phyloP scores from a whole-genome alignment of 1,140 invertebrate genomes.

The Pseudoatta argentina region DNA sequence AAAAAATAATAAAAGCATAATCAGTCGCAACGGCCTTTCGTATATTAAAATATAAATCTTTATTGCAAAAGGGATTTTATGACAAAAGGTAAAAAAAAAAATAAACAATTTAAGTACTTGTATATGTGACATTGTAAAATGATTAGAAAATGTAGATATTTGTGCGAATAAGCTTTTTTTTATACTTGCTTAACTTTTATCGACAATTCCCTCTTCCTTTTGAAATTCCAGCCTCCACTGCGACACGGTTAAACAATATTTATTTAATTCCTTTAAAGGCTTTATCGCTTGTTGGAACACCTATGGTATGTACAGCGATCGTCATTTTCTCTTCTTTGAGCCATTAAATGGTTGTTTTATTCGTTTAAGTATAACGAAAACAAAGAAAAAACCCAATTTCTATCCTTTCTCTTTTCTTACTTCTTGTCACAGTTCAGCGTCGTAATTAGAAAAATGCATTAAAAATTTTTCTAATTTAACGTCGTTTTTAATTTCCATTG shows the following conservation, averaged over 20 bases:
- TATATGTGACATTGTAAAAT: neutral
- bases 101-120: neutral
- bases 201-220: neutral
- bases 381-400: neutral
- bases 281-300: neutral
- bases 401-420: neutral
- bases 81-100: neutral
- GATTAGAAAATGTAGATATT: neutral
- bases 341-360: neutral
- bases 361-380: slow-evolving; percentile 12
- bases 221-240: neutral
- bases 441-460: neutral
- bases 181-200: neutral
- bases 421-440: neutral
- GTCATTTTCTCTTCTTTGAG: slow-evolving; percentile 12
- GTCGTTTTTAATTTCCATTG: neutral
- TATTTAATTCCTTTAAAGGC: neutral
- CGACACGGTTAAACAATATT: neutral
- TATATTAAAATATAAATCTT: neutral
- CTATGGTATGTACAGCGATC: neutral
- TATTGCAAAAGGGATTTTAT: slow-evolving; percentile 21
- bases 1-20: slow-evolving; percentile 33
- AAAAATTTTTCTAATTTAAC: neutral
- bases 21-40: slow-evolving; percentile 52
- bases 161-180: slow-evolving; percentile 1